Evolutionary conservation across 2,113 vertebrate genomes (phyloP).

Genomic region (Phrynosoma platyrhinos): DNA sequence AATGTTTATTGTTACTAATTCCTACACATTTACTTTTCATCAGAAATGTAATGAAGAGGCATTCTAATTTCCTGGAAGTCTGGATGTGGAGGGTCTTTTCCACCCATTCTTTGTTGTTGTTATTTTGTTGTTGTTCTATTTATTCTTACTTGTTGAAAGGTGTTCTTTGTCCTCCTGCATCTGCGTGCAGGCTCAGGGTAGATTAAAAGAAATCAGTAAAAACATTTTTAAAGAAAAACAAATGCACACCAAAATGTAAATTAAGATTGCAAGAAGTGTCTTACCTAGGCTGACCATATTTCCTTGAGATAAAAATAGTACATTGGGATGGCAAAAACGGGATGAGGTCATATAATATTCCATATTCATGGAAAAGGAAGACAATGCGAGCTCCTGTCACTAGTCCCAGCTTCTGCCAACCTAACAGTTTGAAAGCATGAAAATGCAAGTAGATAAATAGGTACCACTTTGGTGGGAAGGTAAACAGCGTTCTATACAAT

Average conservation of each 20-base stretch:
- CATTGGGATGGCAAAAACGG: too few species aligned
- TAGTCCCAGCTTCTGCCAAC: too few species aligned
- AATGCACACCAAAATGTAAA: not conserved
- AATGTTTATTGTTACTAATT: conserved; percentile 31
- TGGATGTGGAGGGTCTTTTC: not conserved
- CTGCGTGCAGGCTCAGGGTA: not conserved
- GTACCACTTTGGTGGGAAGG: too few species aligned
- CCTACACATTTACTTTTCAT: conserved; percentile 22
- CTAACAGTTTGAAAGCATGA: too few species aligned
- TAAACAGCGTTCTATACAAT: too few species aligned
- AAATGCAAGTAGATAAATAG: too few species aligned
- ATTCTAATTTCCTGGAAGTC: conserved; percentile 35
- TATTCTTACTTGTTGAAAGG: conserved; percentile 26
- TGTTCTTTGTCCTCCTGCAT: not conserved
- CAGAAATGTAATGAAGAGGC: conserved; percentile 34
- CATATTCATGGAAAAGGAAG: too few species aligned
- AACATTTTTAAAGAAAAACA: not conserved
- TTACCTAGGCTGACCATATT: too few species aligned
- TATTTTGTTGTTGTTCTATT: conserved; percentile 14
- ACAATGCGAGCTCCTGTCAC: too few species aligned
- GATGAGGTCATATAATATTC: too few species aligned
- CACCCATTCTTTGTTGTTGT: not conserved
- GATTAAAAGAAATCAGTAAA: not conserved
- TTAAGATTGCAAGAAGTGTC: not conserved
- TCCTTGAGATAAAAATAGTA: too few species aligned